Percentiles rank a stretch among this genome's conserved stretches.
phyloP scores from a whole-genome alignment of 1,140 invertebrate genomes.

The Calliopsis andreniformis region DNA sequence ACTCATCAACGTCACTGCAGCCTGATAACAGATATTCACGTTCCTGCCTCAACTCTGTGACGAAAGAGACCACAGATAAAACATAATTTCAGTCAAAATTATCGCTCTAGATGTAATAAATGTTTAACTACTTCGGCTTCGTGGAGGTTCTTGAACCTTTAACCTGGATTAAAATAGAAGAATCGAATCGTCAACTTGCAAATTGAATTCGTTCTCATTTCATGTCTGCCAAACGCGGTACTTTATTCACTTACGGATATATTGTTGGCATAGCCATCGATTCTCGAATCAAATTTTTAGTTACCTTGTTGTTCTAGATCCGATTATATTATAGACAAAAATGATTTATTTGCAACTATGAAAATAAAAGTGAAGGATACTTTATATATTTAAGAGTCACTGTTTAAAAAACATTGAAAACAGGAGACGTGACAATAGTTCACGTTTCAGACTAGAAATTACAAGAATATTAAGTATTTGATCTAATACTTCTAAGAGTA shows the following conservation, averaged over 20 bases:
- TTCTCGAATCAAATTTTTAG: conserved; percentile 13
- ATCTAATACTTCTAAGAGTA: conserved; percentile 15
- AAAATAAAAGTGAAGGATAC: not conserved
- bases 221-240: conserved; percentile 30
- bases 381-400: too few relatives aligned
- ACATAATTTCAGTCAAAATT: not conserved
- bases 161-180: conserved; percentile 55
- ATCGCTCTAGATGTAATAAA: not conserved
- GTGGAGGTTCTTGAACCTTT: conserved; percentile 58
- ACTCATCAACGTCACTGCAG: not conserved
- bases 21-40: not conserved
- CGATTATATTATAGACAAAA: not conserved
- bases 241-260: conserved; percentile 38
- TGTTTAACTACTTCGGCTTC: conserved; percentile 8
- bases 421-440: not conserved
- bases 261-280: conserved; percentile 19
- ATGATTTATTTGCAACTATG: not conserved
- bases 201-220: conserved; percentile 57
- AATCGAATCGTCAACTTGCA: conserved; percentile 30
- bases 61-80: not conserved
- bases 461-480: not conserved
- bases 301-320: not conserved
- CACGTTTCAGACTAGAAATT: conserved; percentile 29
- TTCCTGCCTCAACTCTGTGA: not conserved
- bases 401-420: not conserved